phyloP scores from a whole-genome alignment of 2,113 vertebrate genomes.

The Rhinolophus sinicus region DNA sequence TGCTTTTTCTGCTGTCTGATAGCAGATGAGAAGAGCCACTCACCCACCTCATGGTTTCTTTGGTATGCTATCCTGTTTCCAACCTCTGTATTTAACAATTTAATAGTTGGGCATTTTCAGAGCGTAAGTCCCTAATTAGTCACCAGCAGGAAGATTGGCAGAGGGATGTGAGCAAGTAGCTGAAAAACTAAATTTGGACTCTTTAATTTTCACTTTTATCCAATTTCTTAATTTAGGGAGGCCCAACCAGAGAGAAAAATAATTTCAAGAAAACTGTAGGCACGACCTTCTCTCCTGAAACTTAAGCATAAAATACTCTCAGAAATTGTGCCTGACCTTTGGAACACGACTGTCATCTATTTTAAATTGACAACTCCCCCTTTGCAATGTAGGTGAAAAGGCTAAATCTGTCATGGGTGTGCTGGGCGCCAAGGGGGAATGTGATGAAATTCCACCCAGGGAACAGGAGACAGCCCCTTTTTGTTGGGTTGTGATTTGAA shows the following conservation, averaged over 20 bases:
- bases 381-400: conserved; percentile 43
- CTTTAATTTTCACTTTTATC: background rate
- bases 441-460: background rate
- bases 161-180: background rate
- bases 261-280: background rate
- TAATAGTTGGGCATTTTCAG: background rate
- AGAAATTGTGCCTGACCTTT: conserved; percentile 48
- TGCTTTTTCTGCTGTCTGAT: background rate
- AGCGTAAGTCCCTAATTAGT: background rate
- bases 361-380: background rate
- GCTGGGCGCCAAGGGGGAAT: background rate
- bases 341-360: background rate
- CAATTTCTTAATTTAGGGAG: background rate
- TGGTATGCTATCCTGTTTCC: background rate
- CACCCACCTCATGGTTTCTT: background rate
- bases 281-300: background rate
- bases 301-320: background rate
- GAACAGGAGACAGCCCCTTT: background rate
- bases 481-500: background rate
- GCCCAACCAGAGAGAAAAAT: background rate
- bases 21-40: background rate
- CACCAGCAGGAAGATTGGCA: background rate
- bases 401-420: background rate
- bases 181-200: background rate
- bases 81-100: background rate